These are phyloP conservation scores for Cacatua alba DNA, from an alignment of 2,113 vertebrate genomes.

Conservation along the genomic window DNA sequence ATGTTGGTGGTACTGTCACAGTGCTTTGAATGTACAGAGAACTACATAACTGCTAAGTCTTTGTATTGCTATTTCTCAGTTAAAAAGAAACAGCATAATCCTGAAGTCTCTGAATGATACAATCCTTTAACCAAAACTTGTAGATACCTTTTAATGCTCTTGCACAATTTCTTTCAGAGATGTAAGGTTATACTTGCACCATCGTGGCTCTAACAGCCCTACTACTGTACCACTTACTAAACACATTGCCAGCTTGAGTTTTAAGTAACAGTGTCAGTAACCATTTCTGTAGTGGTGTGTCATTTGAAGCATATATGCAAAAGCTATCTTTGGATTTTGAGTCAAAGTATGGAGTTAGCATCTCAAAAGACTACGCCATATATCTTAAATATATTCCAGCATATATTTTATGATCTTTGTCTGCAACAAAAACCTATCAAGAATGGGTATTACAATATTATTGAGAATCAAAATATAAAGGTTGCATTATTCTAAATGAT, in stretches of 20 bases:
- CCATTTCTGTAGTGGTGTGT: not conserved
- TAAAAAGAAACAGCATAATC: not conserved
- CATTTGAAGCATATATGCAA: slow-evolving; percentile 11
- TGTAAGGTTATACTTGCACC: not conserved
- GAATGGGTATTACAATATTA: not conserved
- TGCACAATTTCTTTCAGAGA: not conserved
- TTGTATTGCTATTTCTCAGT: not conserved
- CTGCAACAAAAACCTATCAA: not conserved
- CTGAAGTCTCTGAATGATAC: not conserved
- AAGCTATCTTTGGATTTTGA: slow-evolving; percentile 6
- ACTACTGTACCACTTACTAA: not conserved
- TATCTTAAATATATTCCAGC: not conserved
- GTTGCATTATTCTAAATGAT: not conserved
- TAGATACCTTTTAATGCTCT: not conserved
- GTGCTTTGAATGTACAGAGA: not conserved
- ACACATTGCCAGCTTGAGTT: not conserved
- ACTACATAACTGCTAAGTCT: not conserved
- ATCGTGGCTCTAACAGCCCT: not conserved
- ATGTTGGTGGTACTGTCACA: not conserved
- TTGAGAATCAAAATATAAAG: not conserved
- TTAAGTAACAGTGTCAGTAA: not conserved
- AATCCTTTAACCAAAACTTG: not conserved
- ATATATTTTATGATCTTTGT: not conserved
- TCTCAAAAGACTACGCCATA: not conserved
- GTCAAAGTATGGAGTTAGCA: not conserved